Conservation (phyloP, 35 echinoderm and acorn worm genomes). For the Stichopus chloronotus region DNA sequence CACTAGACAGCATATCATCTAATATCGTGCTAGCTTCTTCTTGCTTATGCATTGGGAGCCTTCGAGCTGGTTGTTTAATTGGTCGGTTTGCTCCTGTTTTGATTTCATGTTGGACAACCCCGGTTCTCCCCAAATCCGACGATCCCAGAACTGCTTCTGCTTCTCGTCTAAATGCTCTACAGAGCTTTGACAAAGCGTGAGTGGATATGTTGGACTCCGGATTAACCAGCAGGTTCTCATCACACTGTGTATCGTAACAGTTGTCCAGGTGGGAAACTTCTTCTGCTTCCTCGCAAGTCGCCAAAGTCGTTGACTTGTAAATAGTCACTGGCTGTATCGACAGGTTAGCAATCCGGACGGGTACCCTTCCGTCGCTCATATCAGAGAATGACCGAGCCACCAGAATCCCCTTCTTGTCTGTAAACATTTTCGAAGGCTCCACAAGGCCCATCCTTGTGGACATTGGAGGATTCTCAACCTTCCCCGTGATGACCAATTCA, state of each 20-base stretch:
- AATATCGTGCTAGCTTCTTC: not conserved
- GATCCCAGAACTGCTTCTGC: not conserved
- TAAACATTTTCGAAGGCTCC: not conserved
- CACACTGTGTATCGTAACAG: not conserved
- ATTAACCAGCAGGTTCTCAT: not conserved
- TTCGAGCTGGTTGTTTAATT: not conserved
- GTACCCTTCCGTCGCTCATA: not conserved
- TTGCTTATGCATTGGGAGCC: not conserved
- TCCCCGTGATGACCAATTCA: not conserved
- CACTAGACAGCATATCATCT: slow-evolving; percentile 40
- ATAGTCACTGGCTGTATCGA: not conserved
- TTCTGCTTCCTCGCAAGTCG: not conserved
- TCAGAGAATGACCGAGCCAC: not conserved
- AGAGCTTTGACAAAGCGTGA: not conserved
- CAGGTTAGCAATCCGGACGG: not conserved
- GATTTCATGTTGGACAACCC: not conserved
- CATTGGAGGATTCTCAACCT: not conserved
- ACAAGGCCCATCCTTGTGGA: not conserved
- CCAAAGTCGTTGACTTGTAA: not conserved
- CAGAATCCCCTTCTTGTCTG: not conserved
- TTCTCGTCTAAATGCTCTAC: not conserved
- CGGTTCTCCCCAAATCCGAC: slow-evolving; percentile 20
- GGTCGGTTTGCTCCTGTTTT: not conserved
- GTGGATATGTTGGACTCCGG: not conserved
- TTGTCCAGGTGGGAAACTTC: not conserved